Base-by-base conservation (phyloP, 2,113 vertebrate species). In the Centrocercus urophasianus region DNA sequence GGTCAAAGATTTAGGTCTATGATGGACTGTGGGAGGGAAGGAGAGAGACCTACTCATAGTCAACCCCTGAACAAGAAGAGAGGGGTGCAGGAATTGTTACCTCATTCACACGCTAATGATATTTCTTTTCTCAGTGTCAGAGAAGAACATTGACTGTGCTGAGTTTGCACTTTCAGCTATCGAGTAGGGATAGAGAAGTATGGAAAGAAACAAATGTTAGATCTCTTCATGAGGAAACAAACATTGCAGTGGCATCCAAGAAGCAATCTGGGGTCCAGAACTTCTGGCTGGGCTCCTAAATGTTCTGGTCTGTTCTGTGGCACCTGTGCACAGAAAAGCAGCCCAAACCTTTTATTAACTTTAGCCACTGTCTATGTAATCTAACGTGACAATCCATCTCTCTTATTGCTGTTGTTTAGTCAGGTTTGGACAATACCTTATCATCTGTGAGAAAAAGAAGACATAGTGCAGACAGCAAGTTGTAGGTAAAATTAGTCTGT, bases 361-460 rank as follows among this genome's bases (percentile, higher is more conserved):
- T 61, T 60, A 89, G 66, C 64, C 42, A 34, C 64, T 83, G n/a
- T 54, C 89, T 72, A 60, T 77, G 28, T 56, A 93, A 90, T 45
- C 30, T 48, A 19, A 92, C 87, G 30, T 89, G 90, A 61, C 74
- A 95, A 76, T 54, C 77, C 40, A 34, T 80, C 83, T 86, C 59
- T 86, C 79, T 76, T 64, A 82, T 10, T 84, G 73, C 83, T 89
- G 56, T 86, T 77, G 63, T 42, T 88, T 69, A 67, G 77, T 70
- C 61, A 48, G 72, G 56, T 95, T 88, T 86, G 85, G 76, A 81
- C 65, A 89, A 81, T 83, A 73, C 25, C 27, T 83, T 72, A 78
- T 83, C 47, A 65, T 78, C 52, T 86, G 69, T 59, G 85, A 72
- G 21, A 80, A 65, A 89, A 86, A 56, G 24, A 40, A 86, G 34